Evolutionary conservation across 1,140 invertebrate genomes (phyloP).

Genomic region (Magallana angulata): DNA sequence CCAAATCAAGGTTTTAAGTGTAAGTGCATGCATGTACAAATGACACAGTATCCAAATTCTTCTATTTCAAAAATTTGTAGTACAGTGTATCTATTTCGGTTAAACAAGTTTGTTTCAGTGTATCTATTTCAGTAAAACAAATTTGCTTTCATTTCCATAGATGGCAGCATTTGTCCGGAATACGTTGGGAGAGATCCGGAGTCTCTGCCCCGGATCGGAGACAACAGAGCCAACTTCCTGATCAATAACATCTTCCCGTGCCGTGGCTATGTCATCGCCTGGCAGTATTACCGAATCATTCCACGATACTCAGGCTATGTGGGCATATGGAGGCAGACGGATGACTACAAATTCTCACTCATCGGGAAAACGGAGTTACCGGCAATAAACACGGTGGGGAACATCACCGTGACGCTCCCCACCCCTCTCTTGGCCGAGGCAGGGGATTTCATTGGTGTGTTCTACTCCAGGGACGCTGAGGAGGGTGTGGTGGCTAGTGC

Average conservation of each 20-base stretch:
- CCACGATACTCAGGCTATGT: slow-evolving; percentile 58
- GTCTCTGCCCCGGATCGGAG: slow-evolving; percentile 65
- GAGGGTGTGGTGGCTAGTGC: slow-evolving; percentile 71
- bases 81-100: too few relatives aligned
- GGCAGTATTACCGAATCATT: slow-evolving; percentile 71
- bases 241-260: slow-evolving; percentile 75
- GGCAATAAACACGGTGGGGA: slow-evolving; percentile 62
- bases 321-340: slow-evolving; percentile 69
- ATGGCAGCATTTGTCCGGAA: slow-evolving; percentile 66
- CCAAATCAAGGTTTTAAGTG: too few relatives aligned
- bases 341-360: slow-evolving; percentile 66
- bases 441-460: slow-evolving; percentile 74
- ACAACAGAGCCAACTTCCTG: slow-evolving; percentile 71
- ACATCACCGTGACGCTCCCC: slow-evolving; percentile 56
- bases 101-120: too few relatives aligned
- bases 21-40: too few relatives aligned
- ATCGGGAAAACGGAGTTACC: slow-evolving; percentile 66
- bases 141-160: slow-evolving; percentile 50
- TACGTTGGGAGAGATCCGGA: slow-evolving; percentile 68
- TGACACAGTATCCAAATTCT: too few relatives aligned
- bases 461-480: slow-evolving; percentile 65
- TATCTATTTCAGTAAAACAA: too few relatives aligned
- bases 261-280: slow-evolving; percentile 67
- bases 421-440: slow-evolving; percentile 65
- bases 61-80: too few relatives aligned